Evolutionary conservation across 2,888 invertebrate species (phyloP).

Genomic region (Copidosoma aretas): DNA sequence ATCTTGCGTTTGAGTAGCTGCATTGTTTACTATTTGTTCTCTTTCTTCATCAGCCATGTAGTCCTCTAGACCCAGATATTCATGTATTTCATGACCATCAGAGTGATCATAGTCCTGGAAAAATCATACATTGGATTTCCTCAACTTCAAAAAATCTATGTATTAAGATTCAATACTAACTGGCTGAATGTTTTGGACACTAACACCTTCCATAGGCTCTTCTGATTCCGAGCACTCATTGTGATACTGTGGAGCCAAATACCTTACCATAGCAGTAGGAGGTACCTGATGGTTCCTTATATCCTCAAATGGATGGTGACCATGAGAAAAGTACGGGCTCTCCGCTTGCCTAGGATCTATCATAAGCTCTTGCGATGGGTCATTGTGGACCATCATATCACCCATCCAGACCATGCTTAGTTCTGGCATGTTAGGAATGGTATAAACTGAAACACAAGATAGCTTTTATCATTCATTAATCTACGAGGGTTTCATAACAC

Average conservation of each 20-base stretch:
- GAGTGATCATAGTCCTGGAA: constrained; percentile 53
- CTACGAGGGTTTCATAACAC: no score
- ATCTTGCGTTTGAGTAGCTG: constrained; percentile 67
- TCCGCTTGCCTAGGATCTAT: constrained; percentile 60
- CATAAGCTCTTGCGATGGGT: constrained; percentile 59
- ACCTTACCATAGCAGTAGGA: constrained; percentile 59
- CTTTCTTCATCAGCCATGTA: constrained; percentile 65
- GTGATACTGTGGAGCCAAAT: constrained; percentile 57
- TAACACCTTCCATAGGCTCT: constrained; percentile 58
- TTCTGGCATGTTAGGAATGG: constrained; percentile 68
- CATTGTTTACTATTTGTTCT: constrained; percentile 64
- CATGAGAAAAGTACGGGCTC: constrained; percentile 58
- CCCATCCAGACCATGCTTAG: constrained; percentile 76
- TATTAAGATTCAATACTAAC: constrained; percentile 45
- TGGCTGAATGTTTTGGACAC: constrained; percentile 57
- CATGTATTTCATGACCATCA: constrained; percentile 58
- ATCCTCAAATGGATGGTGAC: constrained; percentile 57
- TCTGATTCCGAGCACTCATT: constrained; percentile 60
- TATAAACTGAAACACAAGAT: constrained; percentile 53
- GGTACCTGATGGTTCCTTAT: constrained; percentile 59
- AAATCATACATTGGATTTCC: constrained; percentile 1
- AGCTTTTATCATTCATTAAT: no score
- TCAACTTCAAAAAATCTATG: constrained; percentile 2
- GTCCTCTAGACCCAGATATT: constrained; percentile 60
- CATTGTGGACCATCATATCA: constrained; percentile 62